Evolutionary conservation across 2,797 vertebrate genomes (phyloP).

Genomic region (Notolabrus celidotus): DNA sequence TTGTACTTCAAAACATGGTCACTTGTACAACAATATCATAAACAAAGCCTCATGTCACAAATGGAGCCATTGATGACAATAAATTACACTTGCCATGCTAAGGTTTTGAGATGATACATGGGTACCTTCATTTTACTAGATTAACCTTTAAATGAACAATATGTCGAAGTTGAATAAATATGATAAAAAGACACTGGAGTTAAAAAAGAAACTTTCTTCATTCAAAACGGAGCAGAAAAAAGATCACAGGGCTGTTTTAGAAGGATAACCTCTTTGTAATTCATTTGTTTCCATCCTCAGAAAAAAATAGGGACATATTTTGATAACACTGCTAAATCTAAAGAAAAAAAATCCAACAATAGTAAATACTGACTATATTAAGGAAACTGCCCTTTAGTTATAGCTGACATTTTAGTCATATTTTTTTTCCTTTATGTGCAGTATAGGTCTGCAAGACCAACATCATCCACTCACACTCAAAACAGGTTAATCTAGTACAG

Average conservation of each 20-base stretch:
- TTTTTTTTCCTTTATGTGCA: conserved; percentile 56
- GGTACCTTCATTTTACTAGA: conserved; percentile 79
- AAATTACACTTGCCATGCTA: conserved; percentile 90
- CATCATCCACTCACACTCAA: conserved; percentile 72
- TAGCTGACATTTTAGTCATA: conserved; percentile 60
- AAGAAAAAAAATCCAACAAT: conserved; percentile 76
- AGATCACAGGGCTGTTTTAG: conserved; percentile 65
- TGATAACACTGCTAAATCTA: conserved; percentile 83
- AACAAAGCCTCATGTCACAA: conserved; percentile 90
- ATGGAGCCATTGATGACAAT: conserved; percentile 88
- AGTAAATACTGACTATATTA: conserved; percentile 82
- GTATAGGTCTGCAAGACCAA: conserved; percentile 56
- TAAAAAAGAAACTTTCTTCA: conserved; percentile 78
- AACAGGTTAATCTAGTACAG: conserved; percentile 74
- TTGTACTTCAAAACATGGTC: conserved; percentile 88
- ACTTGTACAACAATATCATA: conserved; percentile 90
- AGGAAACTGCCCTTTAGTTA: conserved; percentile 70
- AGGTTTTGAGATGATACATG: conserved; percentile 83
- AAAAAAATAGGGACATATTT: conserved; percentile 75
- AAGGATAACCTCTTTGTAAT: conserved; percentile 48
- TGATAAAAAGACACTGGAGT: conserved; percentile 80
- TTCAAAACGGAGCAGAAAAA: conserved; percentile 74
- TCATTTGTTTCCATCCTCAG: conserved; percentile 64
- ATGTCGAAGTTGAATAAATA: conserved; percentile 84
- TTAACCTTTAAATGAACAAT: conserved; percentile 80